Evolutionary conservation across 2,797 vertebrate species (phyloP), one percentile per base, ranked within the genome.

Genomic region (Phalanger gymnotis): DNA sequence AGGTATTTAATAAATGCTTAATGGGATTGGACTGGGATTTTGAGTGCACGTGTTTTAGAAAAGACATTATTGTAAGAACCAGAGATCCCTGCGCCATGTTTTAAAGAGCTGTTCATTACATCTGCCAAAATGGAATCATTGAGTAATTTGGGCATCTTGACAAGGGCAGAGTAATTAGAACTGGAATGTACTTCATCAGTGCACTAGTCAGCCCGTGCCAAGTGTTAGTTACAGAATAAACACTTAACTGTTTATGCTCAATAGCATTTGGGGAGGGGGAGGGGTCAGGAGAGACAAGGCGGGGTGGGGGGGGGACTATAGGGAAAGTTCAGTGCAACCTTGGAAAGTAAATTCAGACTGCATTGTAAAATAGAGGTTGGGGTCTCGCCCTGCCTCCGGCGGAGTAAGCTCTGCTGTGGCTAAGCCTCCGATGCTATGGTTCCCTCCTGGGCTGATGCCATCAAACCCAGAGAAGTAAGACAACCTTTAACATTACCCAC

Each of bases 281-380:
- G 40, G 22, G 25, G 66, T 73, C 66, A 73, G 6, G 58, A 34
- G 52, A 55, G 54, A 55, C 66, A 55, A 90, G 73, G n/a, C n/a
- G 40, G 73, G n/a, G n/a, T n/a, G n/a, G n/a, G n/a, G n/a, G n/a
- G n/a, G n/a, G 6, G 12, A 40, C 53, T 56, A 57, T 53, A 53
- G 90, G 34, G 53, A 53, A 97, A 98, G 98, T 97, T 98, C 98
- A 98, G 98, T 98, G 98, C 98, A 30, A n/a, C 51, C 53, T 22
- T 53, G 34, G 90, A 90, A 90, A 90, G 90, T 34, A 54, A 54
- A 90, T 53, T 53, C 90, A 90, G 90, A 54, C 53, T 90, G 90
- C 40, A 54, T 53, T 90, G 90, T 90, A 34, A 90, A 90, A 87
- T 47, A 4, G 0, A 22, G 73, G 73, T 4, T 27, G 3, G 73